Base-by-base conservation (phyloP, 2,797 vertebrate species). In the Anguilla obscura region DNA sequence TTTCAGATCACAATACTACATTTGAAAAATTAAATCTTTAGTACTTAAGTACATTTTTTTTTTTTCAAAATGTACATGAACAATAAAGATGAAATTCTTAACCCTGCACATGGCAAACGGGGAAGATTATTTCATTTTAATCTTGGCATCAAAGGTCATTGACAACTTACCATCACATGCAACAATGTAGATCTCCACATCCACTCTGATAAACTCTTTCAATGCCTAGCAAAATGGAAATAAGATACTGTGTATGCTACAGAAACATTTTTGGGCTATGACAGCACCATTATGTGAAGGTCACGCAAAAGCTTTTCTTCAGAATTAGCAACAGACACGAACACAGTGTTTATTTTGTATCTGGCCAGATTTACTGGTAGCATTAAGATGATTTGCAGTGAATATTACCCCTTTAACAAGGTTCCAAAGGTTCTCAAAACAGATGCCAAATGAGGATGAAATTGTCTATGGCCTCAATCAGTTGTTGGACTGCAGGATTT, bases 151-250 rank as follows among this genome's bases (percentile, higher is more conserved):
- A 79, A 40, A 48, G 76, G 0, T 80, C 16, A 45, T 40, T 16
- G 63, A 86, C 24, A 88, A 97, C 97, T 97, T 93, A 99, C 98
- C 92, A 0, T 97, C 97, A 88, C 96, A 96, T 60, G 95, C 97
- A 87, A 97, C 96, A 83, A 99, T 97, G 92, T 99, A 99, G 89
- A 99, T 33, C 3, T 98, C 97, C 0, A 99, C 94, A n/a, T 98
- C 91, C 2, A 99, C 93, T 76, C 98, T 96, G 86, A 98, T 90
- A 90, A 99, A 96, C 92, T 98, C 98, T 94, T 96, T 98, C 88
- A 99, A 93, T 88, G 93, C 92, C 98, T 99, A 93, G 93, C 86
- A 92, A 95, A 85, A 71, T 14, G 21, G 14, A 50, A 0, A 76
- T 50, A 8, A 9, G 24, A 24, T 24, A 24, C 14, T 50, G 24